Evolutionary conservation across 1,140 invertebrate genomes (phyloP).

Genomic region (Venustaconcha ellipsiformis): DNA sequence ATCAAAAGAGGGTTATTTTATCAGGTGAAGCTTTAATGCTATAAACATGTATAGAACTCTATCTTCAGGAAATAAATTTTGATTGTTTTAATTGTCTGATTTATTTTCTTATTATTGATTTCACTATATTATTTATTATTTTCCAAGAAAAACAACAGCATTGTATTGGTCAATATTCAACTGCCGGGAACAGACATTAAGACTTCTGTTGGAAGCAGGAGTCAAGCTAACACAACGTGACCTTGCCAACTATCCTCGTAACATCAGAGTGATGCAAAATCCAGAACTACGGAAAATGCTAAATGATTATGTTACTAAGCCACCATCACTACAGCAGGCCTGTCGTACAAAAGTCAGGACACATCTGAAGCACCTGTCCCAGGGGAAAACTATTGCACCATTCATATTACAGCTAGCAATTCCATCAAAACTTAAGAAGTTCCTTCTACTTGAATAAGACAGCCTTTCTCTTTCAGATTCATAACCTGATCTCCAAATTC

Average conservation of each 20-base stretch:
- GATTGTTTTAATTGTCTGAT: neutral
- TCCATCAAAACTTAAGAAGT: conserved; percentile 24
- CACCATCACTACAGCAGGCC: conserved; percentile 17
- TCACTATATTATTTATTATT: neutral
- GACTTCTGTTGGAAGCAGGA: conserved; percentile 30
- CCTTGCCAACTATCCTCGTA: conserved; percentile 33
- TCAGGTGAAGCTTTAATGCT: too few relatives aligned
- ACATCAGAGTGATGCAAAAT: conserved; percentile 43
- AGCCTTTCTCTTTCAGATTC: too few relatives aligned
- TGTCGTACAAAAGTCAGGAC: conserved; percentile 17
- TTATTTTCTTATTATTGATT: neutral
- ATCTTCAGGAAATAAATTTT: too few relatives aligned
- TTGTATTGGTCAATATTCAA: conserved; percentile 51
- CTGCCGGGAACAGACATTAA: conserved; percentile 29
- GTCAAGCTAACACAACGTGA: conserved; percentile 26
- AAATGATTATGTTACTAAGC: conserved; percentile 29
- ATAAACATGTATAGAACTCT: too few relatives aligned
- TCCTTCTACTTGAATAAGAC: neutral
- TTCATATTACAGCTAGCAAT: conserved; percentile 29
- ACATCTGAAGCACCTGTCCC: conserved; percentile 13
- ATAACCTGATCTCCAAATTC: too few relatives aligned
- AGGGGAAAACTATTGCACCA: conserved; percentile 22
- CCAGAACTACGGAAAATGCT: conserved; percentile 20
- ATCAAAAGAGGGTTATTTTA: too few relatives aligned
- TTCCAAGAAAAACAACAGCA: conserved; percentile 35